Percentiles rank a stretch among this genome's conserved stretches.
Evolutionary conservation across 2,888 invertebrate species (phyloP).

Genomic region (Epirrhoe tristata): DNA sequence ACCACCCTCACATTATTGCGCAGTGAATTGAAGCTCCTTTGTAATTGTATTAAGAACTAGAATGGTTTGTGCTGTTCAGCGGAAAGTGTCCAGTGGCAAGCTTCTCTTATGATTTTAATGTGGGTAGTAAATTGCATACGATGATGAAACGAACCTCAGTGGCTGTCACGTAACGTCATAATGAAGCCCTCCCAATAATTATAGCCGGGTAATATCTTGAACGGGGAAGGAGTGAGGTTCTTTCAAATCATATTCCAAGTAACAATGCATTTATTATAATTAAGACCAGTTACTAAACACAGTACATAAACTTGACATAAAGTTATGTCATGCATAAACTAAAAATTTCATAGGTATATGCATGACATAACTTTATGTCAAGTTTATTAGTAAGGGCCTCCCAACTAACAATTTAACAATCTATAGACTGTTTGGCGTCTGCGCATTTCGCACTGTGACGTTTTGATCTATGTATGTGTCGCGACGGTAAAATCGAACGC

Average conservation of each 20-base stretch:
- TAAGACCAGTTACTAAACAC: no score
- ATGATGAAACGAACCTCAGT: conserved; percentile 59
- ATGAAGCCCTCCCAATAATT: conserved; percentile 77
- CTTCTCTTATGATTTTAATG: conserved; percentile 61
- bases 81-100: conserved; percentile 47
- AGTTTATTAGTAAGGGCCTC: no score
- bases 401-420: no score
- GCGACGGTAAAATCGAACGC: no score
- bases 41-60: conserved; percentile 37
- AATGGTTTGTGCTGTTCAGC: conserved; percentile 23
- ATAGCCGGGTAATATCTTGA: conserved; percentile 66
- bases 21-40: conserved; percentile 45
- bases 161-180: conserved; percentile 77
- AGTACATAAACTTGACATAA: no score
- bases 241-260: neutral
- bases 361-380: no score
- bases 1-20: conserved; percentile 26
- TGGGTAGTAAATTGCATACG: conserved; percentile 65
- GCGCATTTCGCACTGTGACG: no score
- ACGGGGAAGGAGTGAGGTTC: conserved; percentile 47
- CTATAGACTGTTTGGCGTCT: no score
- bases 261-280: no score
- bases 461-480: no score
- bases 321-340: no score
- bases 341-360: no score